Evolutionary conservation across 2,888 invertebrate genomes (phyloP), one percentile per base, ranked within the genome.

Genomic region (Lapara coniferarum): DNA sequence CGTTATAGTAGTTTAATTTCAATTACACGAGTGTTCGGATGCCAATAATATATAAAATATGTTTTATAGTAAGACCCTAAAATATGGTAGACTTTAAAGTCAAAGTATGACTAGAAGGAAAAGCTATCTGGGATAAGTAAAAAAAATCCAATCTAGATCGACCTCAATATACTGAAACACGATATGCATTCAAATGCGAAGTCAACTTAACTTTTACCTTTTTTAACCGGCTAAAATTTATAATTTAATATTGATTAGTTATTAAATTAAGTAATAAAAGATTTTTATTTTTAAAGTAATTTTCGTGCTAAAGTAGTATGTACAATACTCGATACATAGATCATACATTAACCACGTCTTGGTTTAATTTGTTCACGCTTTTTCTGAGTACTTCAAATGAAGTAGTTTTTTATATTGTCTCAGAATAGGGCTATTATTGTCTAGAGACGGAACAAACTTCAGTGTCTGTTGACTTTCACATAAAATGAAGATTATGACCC

Each of bases 361-460:
- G 4, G 19, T 59, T 5, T 3, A 70, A 66, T 71, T 66, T 70
- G 58, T 72, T 53, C 53, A 19, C 59, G 81, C 77, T 78, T 80
- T 84, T 85, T 83, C 78, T 83, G 78, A 81, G 75, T 82, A 80
- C 79, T 78, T 80, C 78, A 89, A 89, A 89, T 87, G 88, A 78
- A 84, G 78, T 78, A 78, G 78, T 74, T 78, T 74, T 78, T 77
- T 78, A 78, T 87, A 85, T 88, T 87, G 84, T 86, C 82, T 82
- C 78, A 81, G 79, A 81, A 78, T 77, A 78, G 74, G 77, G 78
- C 84, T 83, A 84, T 49, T 63, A 63, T 87, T 87, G 85, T 87
- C 81, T 79, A 81, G 78, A 80, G 78, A 46, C 37, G 68, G 30
- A 51, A 46, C 53, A 30, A 66, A 37, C n/a, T 52, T 53, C 16